Percentiles rank a stretch among this genome's conserved stretches.
These are phyloP conservation scores for Portevinia maculata DNA, from an alignment of 2,888 invertebrate genomes.

Conservation along the genomic window DNA sequence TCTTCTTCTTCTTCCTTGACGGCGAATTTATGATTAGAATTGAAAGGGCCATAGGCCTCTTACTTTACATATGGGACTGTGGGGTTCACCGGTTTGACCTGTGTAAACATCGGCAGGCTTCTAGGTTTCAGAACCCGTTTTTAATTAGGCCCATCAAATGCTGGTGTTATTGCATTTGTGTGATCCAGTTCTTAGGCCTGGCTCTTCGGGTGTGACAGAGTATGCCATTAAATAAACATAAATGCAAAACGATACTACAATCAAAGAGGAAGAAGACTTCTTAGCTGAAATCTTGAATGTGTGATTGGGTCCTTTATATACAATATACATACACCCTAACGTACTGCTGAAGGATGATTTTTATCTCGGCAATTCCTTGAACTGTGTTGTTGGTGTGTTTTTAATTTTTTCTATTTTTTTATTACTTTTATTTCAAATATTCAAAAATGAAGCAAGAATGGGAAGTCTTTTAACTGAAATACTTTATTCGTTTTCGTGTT, in stretches of 20 bases:
- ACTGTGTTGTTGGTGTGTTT: conserved; percentile 31
- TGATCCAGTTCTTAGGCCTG: no score
- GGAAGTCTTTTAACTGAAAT: conserved; percentile 39
- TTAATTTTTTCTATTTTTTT: conserved; percentile 13
- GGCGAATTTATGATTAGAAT: no score
- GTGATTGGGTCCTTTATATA: conserved; percentile 17
- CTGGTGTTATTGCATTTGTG: no score
- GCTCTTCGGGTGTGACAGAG: neutral
- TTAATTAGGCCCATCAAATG: no score
- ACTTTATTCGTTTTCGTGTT: conserved; percentile 40
- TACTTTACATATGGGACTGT: no score
- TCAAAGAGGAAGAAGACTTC: conserved; percentile 6
- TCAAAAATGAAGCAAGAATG: neutral
- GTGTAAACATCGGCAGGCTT: no score
- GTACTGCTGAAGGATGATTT: conserved; percentile 52
- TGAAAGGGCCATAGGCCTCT: no score
- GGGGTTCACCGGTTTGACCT: no score
- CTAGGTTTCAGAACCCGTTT: no score
- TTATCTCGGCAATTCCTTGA: conserved; percentile 53
- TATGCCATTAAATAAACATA: conserved; percentile 21
- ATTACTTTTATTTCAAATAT: conserved; percentile 21
- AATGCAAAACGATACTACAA: conserved; percentile 30
- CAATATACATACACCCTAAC: conserved; percentile 1
- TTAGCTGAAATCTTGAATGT: conserved; percentile 40
- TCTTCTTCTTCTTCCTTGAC: no score